phyloP scores from a whole-genome alignment of 2,113 vertebrate genomes.

The Rhombomys opimus region DNA sequence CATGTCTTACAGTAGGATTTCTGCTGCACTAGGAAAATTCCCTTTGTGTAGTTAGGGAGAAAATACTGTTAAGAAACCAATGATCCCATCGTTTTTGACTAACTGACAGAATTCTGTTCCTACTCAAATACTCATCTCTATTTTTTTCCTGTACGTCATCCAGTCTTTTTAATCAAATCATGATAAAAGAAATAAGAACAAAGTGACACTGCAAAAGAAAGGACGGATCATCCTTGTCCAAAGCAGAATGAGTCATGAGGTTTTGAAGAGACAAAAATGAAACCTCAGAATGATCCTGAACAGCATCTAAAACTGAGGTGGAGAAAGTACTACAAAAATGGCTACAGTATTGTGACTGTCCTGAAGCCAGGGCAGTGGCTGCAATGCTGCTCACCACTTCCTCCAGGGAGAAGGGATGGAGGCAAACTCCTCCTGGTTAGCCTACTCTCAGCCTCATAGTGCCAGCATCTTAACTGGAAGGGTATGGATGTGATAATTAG shows the following conservation, averaged over 20 bases:
- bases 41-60: neutral
- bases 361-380: neutral
- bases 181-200: neutral
- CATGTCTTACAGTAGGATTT: neutral
- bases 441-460: neutral
- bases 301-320: neutral
- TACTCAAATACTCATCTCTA: neutral
- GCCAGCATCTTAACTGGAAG: neutral
- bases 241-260: neutral
- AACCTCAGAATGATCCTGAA: neutral
- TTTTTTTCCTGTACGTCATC: conserved; percentile 3
- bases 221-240: neutral
- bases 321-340: conserved; percentile 9
- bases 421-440: neutral
- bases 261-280: neutral
- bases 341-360: neutral
- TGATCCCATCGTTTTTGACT: conserved; percentile 30
- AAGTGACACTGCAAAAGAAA: neutral
- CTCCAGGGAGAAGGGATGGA: neutral
- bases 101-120: neutral
- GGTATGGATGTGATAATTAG: neutral
- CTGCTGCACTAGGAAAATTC: conserved; percentile 8
- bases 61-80: neutral
- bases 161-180: conserved; percentile 12
- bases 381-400: too few relatives aligned